Percentiles rank a stretch among this genome's conserved stretches.
Evolutionary conservation across 2,113 vertebrate species (phyloP).

Genomic region (Laticauda laticaudata): DNA sequence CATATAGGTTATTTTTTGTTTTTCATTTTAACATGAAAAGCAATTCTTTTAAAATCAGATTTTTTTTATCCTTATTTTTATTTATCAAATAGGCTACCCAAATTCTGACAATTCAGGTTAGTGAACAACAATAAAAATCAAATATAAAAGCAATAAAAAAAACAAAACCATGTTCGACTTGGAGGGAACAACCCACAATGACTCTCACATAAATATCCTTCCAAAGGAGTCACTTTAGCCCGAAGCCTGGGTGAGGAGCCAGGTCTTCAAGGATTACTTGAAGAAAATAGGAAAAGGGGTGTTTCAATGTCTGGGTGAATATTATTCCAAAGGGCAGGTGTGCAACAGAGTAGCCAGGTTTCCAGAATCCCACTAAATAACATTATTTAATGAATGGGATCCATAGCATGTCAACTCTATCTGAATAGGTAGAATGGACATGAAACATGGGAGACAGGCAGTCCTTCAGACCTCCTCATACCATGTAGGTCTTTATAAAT

Average conservation of each 20-base stretch:
- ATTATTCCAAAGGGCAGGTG: not conserved
- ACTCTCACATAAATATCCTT: not conserved
- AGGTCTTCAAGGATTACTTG: not conserved
- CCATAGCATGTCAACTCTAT: not conserved
- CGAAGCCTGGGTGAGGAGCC: not conserved
- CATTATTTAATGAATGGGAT: not conserved
- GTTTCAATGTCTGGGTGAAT: not conserved
- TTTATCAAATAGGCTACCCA: not conserved
- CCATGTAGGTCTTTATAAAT: not conserved
- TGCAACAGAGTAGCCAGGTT: not conserved
- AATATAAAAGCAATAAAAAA: not conserved
- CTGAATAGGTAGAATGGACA: not conserved
- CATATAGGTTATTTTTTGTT: not conserved
- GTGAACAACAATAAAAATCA: not conserved
- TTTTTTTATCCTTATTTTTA: not conserved
- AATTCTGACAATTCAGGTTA: not conserved
- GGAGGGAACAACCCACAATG: not conserved
- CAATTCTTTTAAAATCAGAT: not conserved
- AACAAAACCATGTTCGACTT: not conserved
- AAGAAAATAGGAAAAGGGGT: not conserved
- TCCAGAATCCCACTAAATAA: not conserved
- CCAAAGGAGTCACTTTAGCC: not conserved
- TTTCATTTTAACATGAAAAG: not conserved
- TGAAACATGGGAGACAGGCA: not conserved
- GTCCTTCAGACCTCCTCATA: not conserved